phyloP scores from a whole-genome alignment of 2,888 invertebrate species.

The Trachelus troglodyta region DNA sequence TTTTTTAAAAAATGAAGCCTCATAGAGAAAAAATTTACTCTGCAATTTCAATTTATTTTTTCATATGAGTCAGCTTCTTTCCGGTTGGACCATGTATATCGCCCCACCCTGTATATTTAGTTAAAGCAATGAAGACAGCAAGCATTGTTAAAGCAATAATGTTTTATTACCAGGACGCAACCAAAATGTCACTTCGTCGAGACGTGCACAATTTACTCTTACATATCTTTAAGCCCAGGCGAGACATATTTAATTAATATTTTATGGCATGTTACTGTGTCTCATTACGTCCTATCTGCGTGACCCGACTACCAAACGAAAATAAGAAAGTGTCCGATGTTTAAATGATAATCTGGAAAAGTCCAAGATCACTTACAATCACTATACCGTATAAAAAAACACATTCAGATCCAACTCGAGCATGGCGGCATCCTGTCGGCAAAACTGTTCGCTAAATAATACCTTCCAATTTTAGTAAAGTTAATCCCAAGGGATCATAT shows the following conservation, averaged over 20 bases:
- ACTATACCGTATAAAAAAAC: background rate
- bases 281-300: background rate
- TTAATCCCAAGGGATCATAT: slow-evolving; percentile 44
- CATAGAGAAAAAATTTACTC: too few species aligned
- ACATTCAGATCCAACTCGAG: background rate
- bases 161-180: background rate
- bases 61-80: too few species aligned
- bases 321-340: background rate
- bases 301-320: background rate
- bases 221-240: background rate
- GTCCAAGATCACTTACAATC: background rate
- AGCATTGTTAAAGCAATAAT: background rate
- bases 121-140: too few species aligned
- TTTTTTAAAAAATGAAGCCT: too few species aligned
- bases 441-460: slow-evolving; percentile 27
- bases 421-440: background rate
- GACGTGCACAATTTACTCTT: background rate
- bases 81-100: too few species aligned
- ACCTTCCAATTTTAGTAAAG: slow-evolving; percentile 36
- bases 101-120: too few species aligned
- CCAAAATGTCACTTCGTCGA: background rate
- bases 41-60: too few species aligned
- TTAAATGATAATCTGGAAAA: background rate
- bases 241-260: background rate
- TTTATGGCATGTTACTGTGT: background rate